A percentile compares a stretch with the other conserved stretches of the same genome.
Evolutionary conservation across 1,140 invertebrate genomes (phyloP).

Genomic region (Rhagoletis pomonella): DNA sequence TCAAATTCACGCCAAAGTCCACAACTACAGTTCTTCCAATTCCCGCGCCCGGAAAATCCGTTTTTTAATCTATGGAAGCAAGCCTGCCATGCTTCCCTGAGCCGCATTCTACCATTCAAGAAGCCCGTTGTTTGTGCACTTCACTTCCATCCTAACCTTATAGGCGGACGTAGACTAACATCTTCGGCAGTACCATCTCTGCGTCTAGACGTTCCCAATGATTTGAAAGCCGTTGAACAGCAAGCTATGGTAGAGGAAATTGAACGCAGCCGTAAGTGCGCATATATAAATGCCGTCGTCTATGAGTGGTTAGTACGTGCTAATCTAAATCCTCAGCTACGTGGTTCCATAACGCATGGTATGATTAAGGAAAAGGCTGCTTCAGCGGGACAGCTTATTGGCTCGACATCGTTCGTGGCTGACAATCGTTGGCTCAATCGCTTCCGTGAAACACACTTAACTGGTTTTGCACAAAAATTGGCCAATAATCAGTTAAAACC

Average conservation of each 20-base stretch:
- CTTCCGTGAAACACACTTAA: constrained; percentile 69
- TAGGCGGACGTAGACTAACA: constrained; percentile 66
- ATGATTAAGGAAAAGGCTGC: constrained; percentile 73
- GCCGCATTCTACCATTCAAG: constrained; percentile 69
- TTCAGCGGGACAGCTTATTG: constrained; percentile 66
- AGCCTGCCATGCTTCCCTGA: constrained; percentile 69
- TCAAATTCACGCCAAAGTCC: constrained; percentile 70
- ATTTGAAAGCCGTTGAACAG: constrained; percentile 68
- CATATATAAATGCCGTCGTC: constrained; percentile 71
- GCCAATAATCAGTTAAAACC: constrained; percentile 69
- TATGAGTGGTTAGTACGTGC: constrained; percentile 71
- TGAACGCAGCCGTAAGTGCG: constrained; percentile 68
- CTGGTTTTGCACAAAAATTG: constrained; percentile 70
- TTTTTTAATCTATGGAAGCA: constrained; percentile 70
- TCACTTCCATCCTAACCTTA: constrained; percentile 68
- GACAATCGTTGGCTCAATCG: constrained; percentile 72
- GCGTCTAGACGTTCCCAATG: constrained; percentile 67
- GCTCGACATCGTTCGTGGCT: constrained; percentile 67
- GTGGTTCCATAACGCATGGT: constrained; percentile 71
- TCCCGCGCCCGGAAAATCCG: constrained; percentile 69
- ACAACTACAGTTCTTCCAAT: constrained; percentile 71
- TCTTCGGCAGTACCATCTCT: constrained; percentile 68
- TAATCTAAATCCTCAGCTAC: constrained; percentile 69
- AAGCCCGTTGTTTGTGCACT: constrained; percentile 70
- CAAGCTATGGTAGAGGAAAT: constrained; percentile 71